Evolutionary conservation across 1,140 invertebrate genomes (phyloP), one percentile per base, ranked within the genome.

Genomic region (Aphelenchoides avenae): DNA sequence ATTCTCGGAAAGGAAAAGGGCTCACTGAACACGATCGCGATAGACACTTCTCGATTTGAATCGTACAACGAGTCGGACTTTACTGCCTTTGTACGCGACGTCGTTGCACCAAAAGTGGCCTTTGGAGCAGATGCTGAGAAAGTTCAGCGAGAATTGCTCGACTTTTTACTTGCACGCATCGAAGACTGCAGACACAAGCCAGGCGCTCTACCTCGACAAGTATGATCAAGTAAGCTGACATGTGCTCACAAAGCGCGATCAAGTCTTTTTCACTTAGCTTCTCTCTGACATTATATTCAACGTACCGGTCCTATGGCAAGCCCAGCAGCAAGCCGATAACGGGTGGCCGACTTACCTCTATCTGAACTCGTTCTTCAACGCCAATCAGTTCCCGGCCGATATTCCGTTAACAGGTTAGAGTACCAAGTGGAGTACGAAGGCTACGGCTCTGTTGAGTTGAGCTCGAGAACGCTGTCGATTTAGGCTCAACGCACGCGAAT

Each of bases 221-320:
- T n/a, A n/a, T n/a, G 13, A 13, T 42, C 29, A 49, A 42, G 9
- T 42, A 49, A 49, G 1, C 20, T n/a, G n/a, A n/a, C n/a, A n/a
- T n/a, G n/a, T n/a, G n/a, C n/a, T n/a, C n/a, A n/a, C n/a, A n/a
- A n/a, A n/a, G n/a, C n/a, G n/a, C n/a, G n/a, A n/a, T n/a, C n/a
- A n/a, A n/a, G n/a, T n/a, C n/a, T n/a, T n/a, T n/a, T 9, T 22
- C 24, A 44, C 7, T 15, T 20, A 66, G 64, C 33, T 62, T 24
- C 48, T 67, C 15, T 59, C 61, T 39, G 60, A 62, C 30, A 9
- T 62, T 11, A 27, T 52, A 9, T 62, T 62, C 52, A 68, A 63
- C 34, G 60, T 62, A 27, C 63, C 60, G 5, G 11, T 62, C n/a
- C 36, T 62, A 13, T 22, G 50, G 22, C 43, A 57, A 27, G 58